Conservation (phyloP, 2,888 invertebrate species). For the Craniophora ligustri region DNA sequence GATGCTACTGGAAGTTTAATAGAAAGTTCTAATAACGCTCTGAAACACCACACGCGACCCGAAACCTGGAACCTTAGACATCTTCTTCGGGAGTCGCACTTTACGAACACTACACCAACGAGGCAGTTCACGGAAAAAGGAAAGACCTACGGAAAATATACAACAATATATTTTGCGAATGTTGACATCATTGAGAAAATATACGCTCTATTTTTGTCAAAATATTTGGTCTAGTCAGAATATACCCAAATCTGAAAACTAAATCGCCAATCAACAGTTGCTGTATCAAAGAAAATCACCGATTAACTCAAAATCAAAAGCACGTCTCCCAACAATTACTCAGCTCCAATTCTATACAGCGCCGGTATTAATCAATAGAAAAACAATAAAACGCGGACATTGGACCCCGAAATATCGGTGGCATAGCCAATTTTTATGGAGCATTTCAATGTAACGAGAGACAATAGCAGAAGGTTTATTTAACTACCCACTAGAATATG, state of each 20-base stretch:
- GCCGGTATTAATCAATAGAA: constrained; percentile 50
- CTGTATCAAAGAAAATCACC: constrained; percentile 4
- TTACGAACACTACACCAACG: too few relatives aligned
- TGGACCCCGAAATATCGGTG: constrained; percentile 40
- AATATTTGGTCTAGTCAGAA: too few relatives aligned
- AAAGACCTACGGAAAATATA: too few relatives aligned
- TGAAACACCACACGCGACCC: too few relatives aligned
- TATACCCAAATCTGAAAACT: constrained; percentile 3
- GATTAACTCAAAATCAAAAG: constrained; percentile 17
- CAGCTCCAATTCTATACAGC: constrained; percentile 40
- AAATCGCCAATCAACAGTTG: constrained; percentile 6
- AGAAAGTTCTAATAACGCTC: too few relatives aligned
- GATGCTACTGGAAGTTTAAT: too few relatives aligned
- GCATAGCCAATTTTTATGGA: constrained; percentile 50
- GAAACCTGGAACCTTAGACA: too few relatives aligned
- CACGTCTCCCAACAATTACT: constrained; percentile 46
- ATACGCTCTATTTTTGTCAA: too few relatives aligned
- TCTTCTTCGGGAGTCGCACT: too few relatives aligned
- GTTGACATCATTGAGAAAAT: too few relatives aligned
- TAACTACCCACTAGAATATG: neutral
- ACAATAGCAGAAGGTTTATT: constrained; percentile 5
- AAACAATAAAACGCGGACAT: constrained; percentile 50
- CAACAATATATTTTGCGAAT: too few relatives aligned
- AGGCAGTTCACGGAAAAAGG: too few relatives aligned
- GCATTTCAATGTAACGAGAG: neutral